phyloP scores from a whole-genome alignment of 2,113 vertebrate genomes.

The Speoplatyrhinus poulsoni region DNA sequence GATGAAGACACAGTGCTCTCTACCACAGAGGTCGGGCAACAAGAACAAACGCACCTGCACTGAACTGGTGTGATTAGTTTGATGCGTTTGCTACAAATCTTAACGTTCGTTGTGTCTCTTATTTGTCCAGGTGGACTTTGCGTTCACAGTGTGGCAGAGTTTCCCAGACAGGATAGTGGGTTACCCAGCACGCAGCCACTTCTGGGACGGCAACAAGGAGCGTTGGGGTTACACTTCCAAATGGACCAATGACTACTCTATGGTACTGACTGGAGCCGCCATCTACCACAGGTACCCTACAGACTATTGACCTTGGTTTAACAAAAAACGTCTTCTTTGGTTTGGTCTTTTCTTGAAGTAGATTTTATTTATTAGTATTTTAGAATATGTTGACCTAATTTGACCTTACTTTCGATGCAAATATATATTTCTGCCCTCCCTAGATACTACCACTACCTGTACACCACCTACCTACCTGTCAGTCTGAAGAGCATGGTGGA shows the following conservation, averaged over 20 bases:
- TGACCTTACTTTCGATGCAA: not conserved
- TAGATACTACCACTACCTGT: slow-evolving; percentile 99
- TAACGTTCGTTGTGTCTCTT: not conserved
- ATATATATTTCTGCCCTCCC: not conserved
- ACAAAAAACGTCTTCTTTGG: not conserved
- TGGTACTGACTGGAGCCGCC: slow-evolving; percentile 99
- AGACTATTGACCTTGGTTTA: not conserved
- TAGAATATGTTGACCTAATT: not conserved
- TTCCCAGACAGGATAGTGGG: slow-evolving; percentile 98
- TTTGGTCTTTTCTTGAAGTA: not conserved
- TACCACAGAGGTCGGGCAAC: slow-evolving; percentile 87
- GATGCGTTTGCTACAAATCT: not conserved
- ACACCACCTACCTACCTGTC: slow-evolving; percentile 93
- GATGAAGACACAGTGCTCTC: slow-evolving; percentile 99
- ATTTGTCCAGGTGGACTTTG: slow-evolving; percentile 91
- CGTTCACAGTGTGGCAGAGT: slow-evolving; percentile 98
- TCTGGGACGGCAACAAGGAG: slow-evolving; percentile 97
- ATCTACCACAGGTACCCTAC: slow-evolving; percentile 94
- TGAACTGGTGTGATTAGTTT: not conserved
- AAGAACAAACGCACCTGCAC: not conserved
- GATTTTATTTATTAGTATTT: not conserved
- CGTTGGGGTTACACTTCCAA: slow-evolving; percentile 98
- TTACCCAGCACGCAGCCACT: slow-evolving; percentile 97
- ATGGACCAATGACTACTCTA: slow-evolving; percentile 99
- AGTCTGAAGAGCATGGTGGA: slow-evolving; percentile 95